Evolutionary conservation across 2,888 invertebrate species (phyloP).

Genomic region (Ormyrus labotus): DNA sequence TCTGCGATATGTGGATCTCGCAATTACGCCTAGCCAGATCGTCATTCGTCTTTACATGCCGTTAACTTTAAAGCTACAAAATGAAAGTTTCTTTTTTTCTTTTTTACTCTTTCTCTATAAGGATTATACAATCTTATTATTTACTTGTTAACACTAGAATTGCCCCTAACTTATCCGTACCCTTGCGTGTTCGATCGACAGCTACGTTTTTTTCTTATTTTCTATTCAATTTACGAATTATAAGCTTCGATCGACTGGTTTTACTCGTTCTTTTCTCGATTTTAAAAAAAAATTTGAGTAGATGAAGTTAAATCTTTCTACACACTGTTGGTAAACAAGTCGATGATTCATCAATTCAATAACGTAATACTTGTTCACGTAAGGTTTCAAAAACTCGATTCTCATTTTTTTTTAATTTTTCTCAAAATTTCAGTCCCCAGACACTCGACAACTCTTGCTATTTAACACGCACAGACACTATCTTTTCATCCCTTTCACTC

Average conservation of each 20-base stretch:
- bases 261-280: slow-evolving; percentile 14
- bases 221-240: slow-evolving; percentile 49
- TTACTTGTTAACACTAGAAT: slow-evolving; percentile 57
- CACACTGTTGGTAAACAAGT: slow-evolving; percentile 51
- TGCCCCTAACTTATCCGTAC: slow-evolving; percentile 56
- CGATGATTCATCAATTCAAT: slow-evolving; percentile 51
- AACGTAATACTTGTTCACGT: slow-evolving; percentile 50
- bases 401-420: slow-evolving; percentile 3
- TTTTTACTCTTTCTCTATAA: slow-evolving; percentile 53
- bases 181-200: slow-evolving; percentile 52
- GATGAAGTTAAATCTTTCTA: slow-evolving; percentile 48
- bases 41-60: slow-evolving; percentile 48
- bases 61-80: slow-evolving; percentile 56
- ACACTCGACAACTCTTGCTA: slow-evolving; percentile 53
- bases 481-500: slow-evolving; percentile 48
- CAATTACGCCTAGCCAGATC: slow-evolving; percentile 47
- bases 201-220: slow-evolving; percentile 32
- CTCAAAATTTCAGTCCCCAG: slow-evolving; percentile 47
- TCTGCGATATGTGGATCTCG: slow-evolving; percentile 48
- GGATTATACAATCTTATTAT: slow-evolving; percentile 57
- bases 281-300: slow-evolving; percentile 43
- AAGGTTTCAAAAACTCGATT: slow-evolving; percentile 48
- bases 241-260: slow-evolving; percentile 37
- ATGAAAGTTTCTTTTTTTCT: slow-evolving; percentile 51
- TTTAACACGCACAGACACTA: slow-evolving; percentile 49